phyloP scores from a whole-genome alignment of 1,140 invertebrate species.

The Brachionus calyciflorus region DNA sequence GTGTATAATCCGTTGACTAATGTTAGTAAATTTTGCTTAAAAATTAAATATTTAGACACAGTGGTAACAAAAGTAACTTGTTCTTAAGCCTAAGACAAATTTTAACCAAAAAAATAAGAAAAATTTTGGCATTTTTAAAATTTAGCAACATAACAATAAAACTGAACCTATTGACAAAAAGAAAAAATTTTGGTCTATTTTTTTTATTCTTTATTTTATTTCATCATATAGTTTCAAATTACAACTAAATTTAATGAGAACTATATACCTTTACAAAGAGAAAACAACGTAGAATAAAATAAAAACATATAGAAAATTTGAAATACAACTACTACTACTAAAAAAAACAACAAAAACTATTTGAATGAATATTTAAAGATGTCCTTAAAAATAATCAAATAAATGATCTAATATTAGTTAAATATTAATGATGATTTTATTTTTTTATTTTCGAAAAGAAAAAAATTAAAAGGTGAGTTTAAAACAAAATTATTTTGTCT shows the following conservation, averaged over 20 bases:
- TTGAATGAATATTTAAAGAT: background rate
- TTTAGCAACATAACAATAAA: too few species aligned
- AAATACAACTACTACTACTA: constrained; percentile 25
- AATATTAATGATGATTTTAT: constrained; percentile 17
- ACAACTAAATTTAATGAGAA: background rate
- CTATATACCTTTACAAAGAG: background rate
- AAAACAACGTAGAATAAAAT: constrained; percentile 25
- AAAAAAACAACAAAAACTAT: background rate
- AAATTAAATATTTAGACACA: too few species aligned
- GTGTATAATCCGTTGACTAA: too few species aligned
- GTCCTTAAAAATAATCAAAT: constrained; percentile 40
- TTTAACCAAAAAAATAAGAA: background rate
- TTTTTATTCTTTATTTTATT: too few species aligned
- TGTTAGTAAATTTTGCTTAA: too few species aligned
- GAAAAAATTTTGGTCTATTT: too few species aligned
- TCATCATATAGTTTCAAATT: background rate
- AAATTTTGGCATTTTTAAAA: constrained; percentile 17
- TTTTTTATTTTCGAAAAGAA: background rate
- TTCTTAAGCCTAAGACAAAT: constrained; percentile 17
- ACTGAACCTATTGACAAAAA: too few species aligned
- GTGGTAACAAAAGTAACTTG: too few species aligned
- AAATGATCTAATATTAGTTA: constrained; percentile 41
- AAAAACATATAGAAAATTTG: constrained; percentile 6
- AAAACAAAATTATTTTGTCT: background rate
- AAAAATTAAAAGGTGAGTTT: constrained; percentile 1